Conservation (phyloP, 2,888 invertebrate species). For the Amaurobius ferox region DNA sequence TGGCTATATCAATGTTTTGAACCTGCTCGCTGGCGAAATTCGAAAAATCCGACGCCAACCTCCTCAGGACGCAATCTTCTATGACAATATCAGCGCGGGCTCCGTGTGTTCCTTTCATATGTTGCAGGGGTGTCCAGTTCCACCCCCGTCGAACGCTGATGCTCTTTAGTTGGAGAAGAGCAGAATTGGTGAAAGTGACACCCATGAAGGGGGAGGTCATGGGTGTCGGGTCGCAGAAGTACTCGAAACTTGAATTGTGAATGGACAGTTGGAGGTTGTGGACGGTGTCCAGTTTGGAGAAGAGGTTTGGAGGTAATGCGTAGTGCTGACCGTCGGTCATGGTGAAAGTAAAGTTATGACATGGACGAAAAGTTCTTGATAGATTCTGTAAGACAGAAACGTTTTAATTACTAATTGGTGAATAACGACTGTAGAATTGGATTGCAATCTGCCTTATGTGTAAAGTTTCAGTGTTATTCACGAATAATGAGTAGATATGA, state of each 20-base stretch:
- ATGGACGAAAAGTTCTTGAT: constrained; percentile 21
- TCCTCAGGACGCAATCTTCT: constrained; percentile 23
- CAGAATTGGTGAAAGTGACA: constrained; percentile 12
- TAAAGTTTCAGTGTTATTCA: no score
- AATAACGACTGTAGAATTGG: no score
- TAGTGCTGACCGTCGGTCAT: constrained; percentile 17
- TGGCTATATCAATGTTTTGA: not conserved
- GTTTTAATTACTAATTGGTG: no score
- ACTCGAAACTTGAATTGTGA: constrained; percentile 47
- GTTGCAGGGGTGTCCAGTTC: constrained; percentile 41
- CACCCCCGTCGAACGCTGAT: constrained; percentile 26
- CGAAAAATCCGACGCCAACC: constrained; percentile 45
- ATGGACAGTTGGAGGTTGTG: constrained; percentile 26
- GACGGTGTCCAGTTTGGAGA: constrained; percentile 17
- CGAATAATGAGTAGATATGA: no score
- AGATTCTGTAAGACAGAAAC: constrained; percentile 16
- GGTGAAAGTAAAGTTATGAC: constrained; percentile 40
- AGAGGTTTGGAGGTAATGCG: constrained; percentile 42
- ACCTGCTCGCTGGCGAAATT: constrained; percentile 2
- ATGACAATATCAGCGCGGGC: not conserved
- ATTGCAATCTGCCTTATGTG: no score
- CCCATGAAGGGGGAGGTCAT: constrained; percentile 42
- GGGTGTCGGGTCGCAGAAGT: constrained; percentile 49
- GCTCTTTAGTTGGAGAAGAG: constrained; percentile 5
- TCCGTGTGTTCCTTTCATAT: not conserved